Conservation (phyloP, 2,888 invertebrate genomes). For the Tachina fera region DNA sequence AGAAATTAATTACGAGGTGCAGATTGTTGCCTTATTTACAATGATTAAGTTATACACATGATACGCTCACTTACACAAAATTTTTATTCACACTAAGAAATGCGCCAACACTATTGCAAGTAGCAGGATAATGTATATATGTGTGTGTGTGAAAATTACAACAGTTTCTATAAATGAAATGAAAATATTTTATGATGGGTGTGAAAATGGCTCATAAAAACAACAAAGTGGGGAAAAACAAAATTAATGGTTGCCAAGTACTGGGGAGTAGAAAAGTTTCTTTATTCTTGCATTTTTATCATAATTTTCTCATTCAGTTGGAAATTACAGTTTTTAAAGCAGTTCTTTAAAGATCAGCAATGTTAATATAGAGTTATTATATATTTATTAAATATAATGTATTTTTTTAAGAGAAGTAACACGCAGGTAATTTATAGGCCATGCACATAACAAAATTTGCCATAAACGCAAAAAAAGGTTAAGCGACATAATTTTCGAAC, state of each 20-base stretch:
- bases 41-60: conserved; percentile 63
- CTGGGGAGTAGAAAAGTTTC: conserved; percentile 23
- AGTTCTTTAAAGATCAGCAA: background rate
- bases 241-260: conserved; percentile 56
- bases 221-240: conserved; percentile 36
- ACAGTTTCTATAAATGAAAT: conserved; percentile 33
- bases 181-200: conserved; percentile 69
- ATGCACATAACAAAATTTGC: too few species aligned
- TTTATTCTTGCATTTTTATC: background rate
- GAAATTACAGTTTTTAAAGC: conserved; percentile 19
- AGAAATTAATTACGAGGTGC: conserved; percentile 67
- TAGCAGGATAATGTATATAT: background rate
- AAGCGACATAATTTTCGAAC: too few species aligned
- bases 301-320: background rate
- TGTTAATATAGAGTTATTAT: too few species aligned
- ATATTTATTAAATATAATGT: too few species aligned
- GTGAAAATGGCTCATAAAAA: conserved; percentile 65
- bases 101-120: conserved; percentile 6
- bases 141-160: conserved; percentile 3
- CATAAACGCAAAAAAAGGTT: too few species aligned
- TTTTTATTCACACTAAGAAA: background rate
- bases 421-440: too few species aligned
- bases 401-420: too few species aligned
- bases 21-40: conserved; percentile 64
- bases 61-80: conserved; percentile 3